A percentile compares a stretch with the other conserved stretches of the same genome.
Conservation (phyloP, 2,888 invertebrate genomes). For the Apodemia hepburni region DNA sequence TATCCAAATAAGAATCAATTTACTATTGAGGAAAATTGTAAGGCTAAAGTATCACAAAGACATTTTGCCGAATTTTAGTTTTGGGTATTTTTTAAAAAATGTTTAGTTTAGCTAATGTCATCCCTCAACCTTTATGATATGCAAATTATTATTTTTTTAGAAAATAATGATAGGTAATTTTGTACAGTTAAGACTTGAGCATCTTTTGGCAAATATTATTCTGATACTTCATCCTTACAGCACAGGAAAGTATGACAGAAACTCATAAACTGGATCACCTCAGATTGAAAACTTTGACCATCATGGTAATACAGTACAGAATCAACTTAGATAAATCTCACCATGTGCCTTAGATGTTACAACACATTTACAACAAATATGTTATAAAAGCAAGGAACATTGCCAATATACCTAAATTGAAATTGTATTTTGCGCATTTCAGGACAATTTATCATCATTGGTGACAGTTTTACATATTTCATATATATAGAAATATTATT, state of each 20-base stretch:
- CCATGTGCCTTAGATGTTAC: not conserved
- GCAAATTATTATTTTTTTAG: too few relatives aligned
- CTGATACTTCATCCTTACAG: not conserved
- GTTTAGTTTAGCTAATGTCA: too few relatives aligned
- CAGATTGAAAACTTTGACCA: constrained; percentile 79
- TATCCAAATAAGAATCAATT: not conserved
- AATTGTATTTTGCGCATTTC: constrained; percentile 41
- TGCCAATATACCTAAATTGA: constrained; percentile 3
- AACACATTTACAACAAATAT: constrained; percentile 15
- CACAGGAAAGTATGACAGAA: not conserved
- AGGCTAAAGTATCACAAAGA: too few relatives aligned
- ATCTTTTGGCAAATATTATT: not conserved
- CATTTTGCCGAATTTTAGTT: too few relatives aligned
- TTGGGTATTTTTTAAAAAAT: too few relatives aligned
- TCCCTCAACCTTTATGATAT: too few relatives aligned
- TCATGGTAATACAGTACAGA: constrained; percentile 53
- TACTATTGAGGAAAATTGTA: not conserved
- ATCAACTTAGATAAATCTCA: constrained; percentile 17
- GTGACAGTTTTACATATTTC: constrained; percentile 12
- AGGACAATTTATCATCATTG: constrained; percentile 55
- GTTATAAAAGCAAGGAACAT: not conserved
- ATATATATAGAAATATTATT: too few relatives aligned
- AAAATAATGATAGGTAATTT: too few relatives aligned
- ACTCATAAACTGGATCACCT: constrained; percentile 34
- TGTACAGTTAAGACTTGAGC: too few relatives aligned